Conservation (phyloP, 2,888 invertebrate genomes). For the Marronus borbonicus region DNA sequence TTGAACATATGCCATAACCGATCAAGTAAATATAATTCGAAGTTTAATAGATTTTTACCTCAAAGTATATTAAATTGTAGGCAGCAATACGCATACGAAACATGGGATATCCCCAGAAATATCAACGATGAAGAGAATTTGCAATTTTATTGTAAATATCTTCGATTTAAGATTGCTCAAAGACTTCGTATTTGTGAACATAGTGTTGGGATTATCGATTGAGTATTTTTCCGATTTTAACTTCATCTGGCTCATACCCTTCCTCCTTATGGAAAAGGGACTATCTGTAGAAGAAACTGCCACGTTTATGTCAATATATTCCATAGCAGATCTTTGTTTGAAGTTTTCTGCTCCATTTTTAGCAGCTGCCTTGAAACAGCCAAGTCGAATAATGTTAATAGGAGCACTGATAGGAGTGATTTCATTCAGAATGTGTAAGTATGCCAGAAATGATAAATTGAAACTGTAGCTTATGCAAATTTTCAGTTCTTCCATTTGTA, state of each 20-base stretch:
- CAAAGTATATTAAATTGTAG: no score
- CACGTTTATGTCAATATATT: slow-evolving; percentile 75
- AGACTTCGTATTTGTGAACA: slow-evolving; percentile 77
- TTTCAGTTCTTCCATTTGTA: slow-evolving; percentile 51
- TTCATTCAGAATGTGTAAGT: slow-evolving; percentile 75
- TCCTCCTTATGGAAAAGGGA: slow-evolving; percentile 75
- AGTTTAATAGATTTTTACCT: no score
- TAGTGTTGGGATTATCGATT: slow-evolving; percentile 76
- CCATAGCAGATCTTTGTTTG: slow-evolving; percentile 70
- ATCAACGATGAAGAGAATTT: not conserved
- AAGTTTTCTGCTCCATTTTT: slow-evolving; percentile 76
- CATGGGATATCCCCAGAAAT: no score
- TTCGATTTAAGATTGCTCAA: slow-evolving; percentile 76
- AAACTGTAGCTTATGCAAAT: slow-evolving; percentile 51
- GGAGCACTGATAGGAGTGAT: slow-evolving; percentile 74
- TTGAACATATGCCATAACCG: not conserved
- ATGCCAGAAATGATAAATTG: not conserved
- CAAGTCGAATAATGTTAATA: slow-evolving; percentile 76
- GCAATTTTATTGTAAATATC: not conserved
- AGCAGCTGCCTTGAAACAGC: slow-evolving; percentile 74
- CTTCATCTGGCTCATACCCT: slow-evolving; percentile 76
- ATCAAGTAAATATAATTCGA: not conserved
- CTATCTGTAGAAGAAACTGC: slow-evolving; percentile 74
- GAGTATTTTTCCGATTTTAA: slow-evolving; percentile 78
- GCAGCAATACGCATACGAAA: no score